Base-by-base conservation (phyloP, 2,888 invertebrate species). In the Galeruca laticollis region DNA sequence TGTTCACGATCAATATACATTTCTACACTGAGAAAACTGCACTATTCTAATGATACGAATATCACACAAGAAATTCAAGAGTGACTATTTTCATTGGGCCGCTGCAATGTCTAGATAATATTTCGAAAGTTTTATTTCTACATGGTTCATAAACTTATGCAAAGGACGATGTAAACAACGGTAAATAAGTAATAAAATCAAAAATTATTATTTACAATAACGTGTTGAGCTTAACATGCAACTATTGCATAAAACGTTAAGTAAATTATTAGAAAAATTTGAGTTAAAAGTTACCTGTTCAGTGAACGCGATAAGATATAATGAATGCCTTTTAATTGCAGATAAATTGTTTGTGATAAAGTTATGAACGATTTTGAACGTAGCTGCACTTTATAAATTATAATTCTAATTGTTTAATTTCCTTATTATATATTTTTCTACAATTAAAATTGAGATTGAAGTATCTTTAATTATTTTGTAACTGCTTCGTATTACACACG, bases 331-430 rank as follows among this genome's bases (percentile, higher is more conserved):
- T 26, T 13, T 31, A 31, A 31, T 54, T 47, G 9, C 6, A 15
- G 31, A 26, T 54, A 26, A 5, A 54, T n/a, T 54, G 26, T 31
- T 31, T 43, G 5, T 18, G 20, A 51, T 51, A 21, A 51, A 21
- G 18, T 26, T 31, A 54, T 31, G 8, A 5, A 52, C 21, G 15
- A 20, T 52, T 26, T 52, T 9, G 54, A 13, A 62, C 52, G 13
- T 37, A 15, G 10, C 33, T 37, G 37, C 62, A 18, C 35, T 18
- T 65, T 47, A 40, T 47, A 57, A 65, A 65, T 65, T 49, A 57
- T 26, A 35, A 56, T 65, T 57, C 33, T 57, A 33, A 57, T 57
- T 57, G 31, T 57, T 18, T 57, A 43, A 57, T 56, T 35, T 20
- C 21, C 20, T 57, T 26, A 57, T 40, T 64, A 56, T 63, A 64